These are phyloP conservation scores for Cataglyphis livida DNA, from an alignment of 2,888 invertebrate species.

Conservation along the genomic window DNA sequence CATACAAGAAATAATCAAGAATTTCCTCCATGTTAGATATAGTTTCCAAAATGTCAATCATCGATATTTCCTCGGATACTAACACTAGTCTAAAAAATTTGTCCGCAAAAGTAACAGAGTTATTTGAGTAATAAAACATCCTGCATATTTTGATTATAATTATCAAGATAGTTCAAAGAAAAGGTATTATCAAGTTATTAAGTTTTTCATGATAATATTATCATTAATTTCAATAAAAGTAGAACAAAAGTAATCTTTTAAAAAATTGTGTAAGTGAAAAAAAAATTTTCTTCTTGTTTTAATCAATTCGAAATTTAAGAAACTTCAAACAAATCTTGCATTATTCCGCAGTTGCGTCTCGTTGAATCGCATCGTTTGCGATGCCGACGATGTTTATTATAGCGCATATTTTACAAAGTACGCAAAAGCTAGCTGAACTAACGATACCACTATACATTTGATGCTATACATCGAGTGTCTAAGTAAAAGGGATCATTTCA, in stretches of 20 bases:
- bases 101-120: no score
- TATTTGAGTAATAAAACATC: no score
- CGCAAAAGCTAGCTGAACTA: conserved; percentile 65
- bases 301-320: background rate
- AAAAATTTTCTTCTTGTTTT: background rate
- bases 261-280: background rate
- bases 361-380: conserved; percentile 27
- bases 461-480: conserved; percentile 47
- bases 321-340: conserved; percentile 4
- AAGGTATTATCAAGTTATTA: background rate
- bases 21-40: no score
- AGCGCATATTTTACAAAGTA: conserved; percentile 62
- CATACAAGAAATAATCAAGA: no score
- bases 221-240: background rate
- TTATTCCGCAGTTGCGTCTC: conserved; percentile 22
- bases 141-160: background rate
- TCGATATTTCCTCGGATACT: no score
- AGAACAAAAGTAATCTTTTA: background rate
- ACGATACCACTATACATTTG: conserved; percentile 47
- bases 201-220: background rate
- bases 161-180: background rate
- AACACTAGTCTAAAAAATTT: no score
- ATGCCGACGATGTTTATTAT: conserved; percentile 53
- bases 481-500: conserved; percentile 52
- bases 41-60: no score